Base-by-base conservation (phyloP, 64 coral and sea anemone genomes). In the Porites lutea region DNA sequence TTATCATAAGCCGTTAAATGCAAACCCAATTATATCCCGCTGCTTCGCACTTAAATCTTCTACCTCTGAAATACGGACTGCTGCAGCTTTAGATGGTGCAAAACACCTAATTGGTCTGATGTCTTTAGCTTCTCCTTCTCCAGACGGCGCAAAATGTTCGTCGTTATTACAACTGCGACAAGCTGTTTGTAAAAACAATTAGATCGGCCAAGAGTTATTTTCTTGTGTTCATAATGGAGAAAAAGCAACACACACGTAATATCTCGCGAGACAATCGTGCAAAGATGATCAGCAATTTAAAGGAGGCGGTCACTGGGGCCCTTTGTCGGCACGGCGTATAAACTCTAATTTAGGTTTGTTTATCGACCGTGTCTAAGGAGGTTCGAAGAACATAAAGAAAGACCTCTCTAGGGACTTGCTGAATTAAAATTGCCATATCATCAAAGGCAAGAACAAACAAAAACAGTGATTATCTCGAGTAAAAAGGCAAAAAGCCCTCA, bases 401-500 rank as follows among this genome's bases (percentile, higher is more conserved):
- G 37, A 49, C n/a, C 59, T 84, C 81, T 84, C 81, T 19, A 69
- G 81, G 63, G 81, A 84, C 81, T 21, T 52, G 4, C 81, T 84
- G 81, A 84, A 84, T 84, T 84, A 84, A 84, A 84, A 84, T 84
- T 84, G 81, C 63, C 81, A 68, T 84, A 84, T 84, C 81, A 84
- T 84, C 81, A 69, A 84, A 84, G 62, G 81, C 47, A 70, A 47
- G 64, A 14, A 84, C 63, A 69, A 84, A 84, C 81, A 84, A 84
- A 84, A 69, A 67, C 61, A 83, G 81, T 84, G 63, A 84, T 84
- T 84, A 84, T 68, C 81, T 84, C 16, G 8, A 84, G 81, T 11
- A 84, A 84, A 84, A 62, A 65, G 19, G 80, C 61, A 75, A 75
- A 75, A 15, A 44, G 37, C 51, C 48, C 65, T 69, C 51, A 52